Evolutionary conservation across 2,888 invertebrate genomes (phyloP), one percentile per base, ranked within the genome.

Genomic region (Myathropa florea): DNA sequence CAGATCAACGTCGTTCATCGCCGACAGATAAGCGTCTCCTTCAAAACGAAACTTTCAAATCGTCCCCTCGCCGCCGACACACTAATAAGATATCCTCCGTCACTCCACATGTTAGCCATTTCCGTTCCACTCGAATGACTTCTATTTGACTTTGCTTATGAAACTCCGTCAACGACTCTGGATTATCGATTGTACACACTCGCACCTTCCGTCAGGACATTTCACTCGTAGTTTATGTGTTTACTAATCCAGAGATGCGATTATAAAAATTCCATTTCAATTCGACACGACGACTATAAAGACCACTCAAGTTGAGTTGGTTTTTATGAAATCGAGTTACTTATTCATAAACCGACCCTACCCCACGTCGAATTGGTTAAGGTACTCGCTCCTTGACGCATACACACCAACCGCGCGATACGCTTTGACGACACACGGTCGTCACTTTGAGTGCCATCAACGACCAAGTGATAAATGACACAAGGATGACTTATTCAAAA

Each of bases 151-250:
- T 46, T 46, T 46, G 21, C 12, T 71, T 57, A 4, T 53, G 55
- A 65, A 64, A 70, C 70, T 46, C 39, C n/a, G 39, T 46, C 46
- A 18, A 46, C 46, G 46, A 6, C 18, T 33, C 33, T 1, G n/a
- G 46, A 46, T n/a, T 46, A 46, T 46, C 46, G 46, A 46, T 46
- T 46, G 46, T 7, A 46, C 46, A 12, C 1, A 33, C 33, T n/a
- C n/a, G 18, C 18, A 46, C 46, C 46, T 68, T 26, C 30, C 55
- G 7, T 71, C 81, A 88, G 84, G 83, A 86, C 86, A 70, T 88
- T 88, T 33, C 33, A 33, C 33, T 33, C n/a, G 89, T 89, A 89
- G 88, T 89, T 90, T 79, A 90, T 88, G 57, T 59, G 18, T 46
- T 30, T 18, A 64, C 46, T 55, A 55, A 80, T 68, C 39, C 28